Conservation (phyloP, 1,140 invertebrate species). For the Phymorhynchus buccinoides region DNA sequence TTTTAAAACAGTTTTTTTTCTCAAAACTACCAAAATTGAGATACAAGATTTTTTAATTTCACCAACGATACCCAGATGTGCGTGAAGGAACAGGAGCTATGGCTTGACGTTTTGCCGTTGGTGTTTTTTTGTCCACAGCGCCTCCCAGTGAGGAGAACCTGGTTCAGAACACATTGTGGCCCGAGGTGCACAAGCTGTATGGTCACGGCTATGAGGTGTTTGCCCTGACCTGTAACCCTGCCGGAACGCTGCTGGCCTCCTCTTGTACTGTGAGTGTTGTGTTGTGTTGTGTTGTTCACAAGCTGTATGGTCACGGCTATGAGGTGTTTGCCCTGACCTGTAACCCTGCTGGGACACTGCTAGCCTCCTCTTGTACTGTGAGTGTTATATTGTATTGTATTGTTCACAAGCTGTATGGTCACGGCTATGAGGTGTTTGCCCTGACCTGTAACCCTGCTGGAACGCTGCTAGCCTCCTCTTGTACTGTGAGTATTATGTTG, state of each 20-base stretch:
- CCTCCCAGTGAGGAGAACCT: constrained; percentile 85
- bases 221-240: constrained; percentile 82
- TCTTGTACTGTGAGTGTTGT: constrained; percentile 92
- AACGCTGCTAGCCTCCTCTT: constrained; percentile 87
- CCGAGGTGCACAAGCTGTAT: constrained; percentile 95
- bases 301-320: constrained; percentile 90
- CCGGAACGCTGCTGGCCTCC: constrained; percentile 86
- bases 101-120: too few species aligned
- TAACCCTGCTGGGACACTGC: constrained; percentile 79
- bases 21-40: too few species aligned
- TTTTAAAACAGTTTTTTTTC: too few species aligned
- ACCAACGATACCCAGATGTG: too few species aligned
- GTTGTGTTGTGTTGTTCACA: too few species aligned
- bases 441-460: constrained; percentile 83
- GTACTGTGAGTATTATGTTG: too few species aligned
- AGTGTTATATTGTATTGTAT: too few species aligned
- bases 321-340: constrained; percentile 90
- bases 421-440: constrained; percentile 90
- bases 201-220: constrained; percentile 90
- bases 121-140: too few species aligned
- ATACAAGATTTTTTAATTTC: too few species aligned
- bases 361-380: constrained; percentile 93
- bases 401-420: constrained; percentile 92
- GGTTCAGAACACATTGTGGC: constrained; percentile 95
- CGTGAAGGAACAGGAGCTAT: too few species aligned